Percentiles rank a stretch among this genome's conserved stretches.
These are phyloP conservation scores for Ictidomys tridecemlineatus DNA, from an alignment of 2,113 vertebrate genomes.

Conservation along the genomic window DNA sequence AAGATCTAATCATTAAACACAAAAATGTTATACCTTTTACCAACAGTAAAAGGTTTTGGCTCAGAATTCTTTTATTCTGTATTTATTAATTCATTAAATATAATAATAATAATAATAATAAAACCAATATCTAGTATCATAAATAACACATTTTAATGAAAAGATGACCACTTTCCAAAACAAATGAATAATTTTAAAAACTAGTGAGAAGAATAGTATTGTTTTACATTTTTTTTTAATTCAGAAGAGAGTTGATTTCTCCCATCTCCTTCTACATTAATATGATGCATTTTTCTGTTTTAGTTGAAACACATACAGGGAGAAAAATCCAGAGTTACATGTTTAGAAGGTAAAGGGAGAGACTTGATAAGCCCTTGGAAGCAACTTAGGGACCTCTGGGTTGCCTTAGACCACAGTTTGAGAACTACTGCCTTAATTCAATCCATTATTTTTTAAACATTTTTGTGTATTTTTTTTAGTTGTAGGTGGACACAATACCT, in stretches of 20 bases:
- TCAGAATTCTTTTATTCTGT: not conserved
- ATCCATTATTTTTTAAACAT: not conserved
- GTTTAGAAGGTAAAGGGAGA: not conserved
- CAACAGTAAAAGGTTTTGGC: not conserved
- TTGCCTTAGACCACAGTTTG: not conserved
- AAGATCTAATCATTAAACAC: not conserved
- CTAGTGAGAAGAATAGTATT: slow-evolving; percentile 15
- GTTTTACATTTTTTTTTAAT: slow-evolving; percentile 48
- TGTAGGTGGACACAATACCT: too few relatives aligned
- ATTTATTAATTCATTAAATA: slow-evolving; percentile 41
- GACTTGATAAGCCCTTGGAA: not conserved
- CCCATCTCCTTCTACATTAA: not conserved
- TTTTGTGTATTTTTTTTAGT: too few relatives aligned
- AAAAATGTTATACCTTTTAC: not conserved
- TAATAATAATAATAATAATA: not conserved
- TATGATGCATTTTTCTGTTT: not conserved
- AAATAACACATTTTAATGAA: not conserved
- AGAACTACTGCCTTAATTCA: not conserved
- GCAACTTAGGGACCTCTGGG: not conserved
- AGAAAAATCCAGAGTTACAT: not conserved
- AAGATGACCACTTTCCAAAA: slow-evolving; percentile 11
- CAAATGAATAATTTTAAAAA: not conserved
- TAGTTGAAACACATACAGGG: not conserved
- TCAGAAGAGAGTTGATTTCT: not conserved
- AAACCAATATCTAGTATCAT: not conserved